Base-by-base conservation (phyloP, 2,888 invertebrate species). In the Margaritifera margaritifera region DNA sequence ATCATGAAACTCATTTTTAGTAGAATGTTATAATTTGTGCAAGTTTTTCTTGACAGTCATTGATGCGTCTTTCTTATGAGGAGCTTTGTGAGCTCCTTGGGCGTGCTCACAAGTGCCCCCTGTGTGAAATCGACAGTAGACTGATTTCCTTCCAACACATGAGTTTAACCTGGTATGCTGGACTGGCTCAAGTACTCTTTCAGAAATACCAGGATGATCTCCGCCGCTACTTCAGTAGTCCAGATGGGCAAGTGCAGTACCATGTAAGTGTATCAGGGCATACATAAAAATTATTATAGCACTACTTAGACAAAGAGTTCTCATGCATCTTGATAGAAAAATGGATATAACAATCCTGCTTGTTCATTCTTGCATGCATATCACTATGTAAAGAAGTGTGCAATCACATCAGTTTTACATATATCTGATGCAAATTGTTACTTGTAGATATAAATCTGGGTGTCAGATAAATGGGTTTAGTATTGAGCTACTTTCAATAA, bases 81-180 rank as follows among this genome's bases (percentile, higher is more conserved):
- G 94, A 94, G 86, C 93, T 94, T 80, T 89, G 91, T 62, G 94
- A 94, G 86, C 88, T 94, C 61, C 91, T 93, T 78, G 90, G 91
- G 27, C 78, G 86, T 69, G 93, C 94, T 1, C 90, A 91, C 63
- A 90, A 92, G 20, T 91, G 92, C 75, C 91, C 92, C 22, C 87
- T 94, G 25, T 91, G 92, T 66, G 91, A 91, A 61, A 86, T 93
- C 60, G 93, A 94, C 84, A 89, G 92, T 0, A 91, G 92, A 79
- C 89, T 94, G 53, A 86, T 89, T 6, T 91, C 92, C 8, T 90
- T 94, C 63, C 85, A 92, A n/a, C 92, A 92, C 81, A 93, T 94
- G 87, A 92, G 93, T 1, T 84, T 93, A 4, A 81, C 89, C 25
- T 94, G 94, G 93, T 94, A 93, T 85, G 92, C 93, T 80, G 91